Evolutionary conservation across 1,140 invertebrate species (phyloP).

Genomic region (Camponotus pennsylvanicus): DNA sequence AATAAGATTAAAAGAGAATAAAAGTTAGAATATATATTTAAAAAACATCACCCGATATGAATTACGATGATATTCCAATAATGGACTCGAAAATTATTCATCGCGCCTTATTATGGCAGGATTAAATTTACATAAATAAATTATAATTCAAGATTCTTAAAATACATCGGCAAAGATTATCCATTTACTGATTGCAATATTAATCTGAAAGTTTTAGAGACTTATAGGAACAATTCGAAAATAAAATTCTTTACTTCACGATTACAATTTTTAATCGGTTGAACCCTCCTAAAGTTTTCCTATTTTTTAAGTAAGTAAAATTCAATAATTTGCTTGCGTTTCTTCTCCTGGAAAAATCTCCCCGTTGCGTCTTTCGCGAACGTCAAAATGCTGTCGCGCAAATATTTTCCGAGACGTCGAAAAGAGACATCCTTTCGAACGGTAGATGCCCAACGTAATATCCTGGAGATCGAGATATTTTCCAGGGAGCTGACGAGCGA

Average conservation of each 20-base stretch:
- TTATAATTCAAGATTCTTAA: too few relatives aligned
- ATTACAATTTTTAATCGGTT: slow-evolving; percentile 1
- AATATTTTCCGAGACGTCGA: slow-evolving; percentile 36
- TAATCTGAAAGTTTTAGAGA: too few relatives aligned
- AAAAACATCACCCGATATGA: neutral
- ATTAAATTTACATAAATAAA: too few relatives aligned
- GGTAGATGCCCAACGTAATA: neutral
- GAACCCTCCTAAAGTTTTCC: neutral
- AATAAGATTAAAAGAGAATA: neutral
- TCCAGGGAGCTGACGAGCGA: neutral
- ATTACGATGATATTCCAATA: neutral
- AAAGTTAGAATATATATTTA: neutral
- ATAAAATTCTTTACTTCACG: neutral
- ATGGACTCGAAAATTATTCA: neutral
- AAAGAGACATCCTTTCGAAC: slow-evolving; percentile 1
- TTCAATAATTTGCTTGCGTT: slow-evolving; percentile 20
- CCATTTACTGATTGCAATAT: too few relatives aligned
- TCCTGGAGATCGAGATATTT: slow-evolving; percentile 12
- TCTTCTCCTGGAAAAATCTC: neutral
- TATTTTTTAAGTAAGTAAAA: slow-evolving; percentile 21
- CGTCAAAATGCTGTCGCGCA: slow-evolving; percentile 12
- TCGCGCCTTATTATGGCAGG: neutral
- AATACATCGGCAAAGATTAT: too few relatives aligned
- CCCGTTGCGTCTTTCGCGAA: neutral
- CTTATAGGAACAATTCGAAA: neutral